Percentiles rank a stretch among this genome's conserved stretches.
phyloP scores from a whole-genome alignment of 2,797 vertebrate species.

The Microchirus variegatus region DNA sequence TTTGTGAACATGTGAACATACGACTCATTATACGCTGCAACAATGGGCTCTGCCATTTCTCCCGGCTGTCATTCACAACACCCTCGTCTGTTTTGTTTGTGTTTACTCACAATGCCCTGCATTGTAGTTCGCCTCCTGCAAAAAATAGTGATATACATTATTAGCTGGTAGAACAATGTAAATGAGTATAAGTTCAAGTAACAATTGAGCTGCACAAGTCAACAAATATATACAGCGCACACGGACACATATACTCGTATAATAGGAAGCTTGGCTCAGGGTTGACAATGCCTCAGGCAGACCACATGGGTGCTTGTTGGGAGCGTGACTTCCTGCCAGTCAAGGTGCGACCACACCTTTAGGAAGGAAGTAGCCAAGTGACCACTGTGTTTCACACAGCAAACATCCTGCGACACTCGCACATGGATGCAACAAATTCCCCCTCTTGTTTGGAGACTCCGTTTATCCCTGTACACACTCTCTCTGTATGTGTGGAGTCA shows the following conservation, averaged over 20 bases:
- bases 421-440: background rate
- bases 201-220: background rate
- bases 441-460: slow-evolving; percentile 1
- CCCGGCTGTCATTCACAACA: too few species aligned
- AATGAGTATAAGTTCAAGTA: background rate
- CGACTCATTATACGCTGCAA: too few species aligned
- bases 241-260: background rate
- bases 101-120: too few species aligned
- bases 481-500: background rate
- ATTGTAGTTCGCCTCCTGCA: too few species aligned
- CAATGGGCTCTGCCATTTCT: too few species aligned
- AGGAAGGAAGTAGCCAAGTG: slow-evolving; percentile 46
- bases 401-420: slow-evolving; percentile 29
- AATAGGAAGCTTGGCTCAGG: background rate
- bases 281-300: slow-evolving; percentile 16
- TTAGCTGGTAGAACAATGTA: background rate
- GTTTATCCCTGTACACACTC: background rate
- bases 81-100: too few species aligned
- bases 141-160: too few species aligned
- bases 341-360: slow-evolving; percentile 22
- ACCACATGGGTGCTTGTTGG: background rate
- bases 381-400: background rate
- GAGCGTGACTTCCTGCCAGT: slow-evolving; percentile 24
- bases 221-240: background rate
- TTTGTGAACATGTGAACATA: too few species aligned